phyloP scores from a whole-genome alignment of 1,140 invertebrate species.

The Brachionus paranguensis region DNA sequence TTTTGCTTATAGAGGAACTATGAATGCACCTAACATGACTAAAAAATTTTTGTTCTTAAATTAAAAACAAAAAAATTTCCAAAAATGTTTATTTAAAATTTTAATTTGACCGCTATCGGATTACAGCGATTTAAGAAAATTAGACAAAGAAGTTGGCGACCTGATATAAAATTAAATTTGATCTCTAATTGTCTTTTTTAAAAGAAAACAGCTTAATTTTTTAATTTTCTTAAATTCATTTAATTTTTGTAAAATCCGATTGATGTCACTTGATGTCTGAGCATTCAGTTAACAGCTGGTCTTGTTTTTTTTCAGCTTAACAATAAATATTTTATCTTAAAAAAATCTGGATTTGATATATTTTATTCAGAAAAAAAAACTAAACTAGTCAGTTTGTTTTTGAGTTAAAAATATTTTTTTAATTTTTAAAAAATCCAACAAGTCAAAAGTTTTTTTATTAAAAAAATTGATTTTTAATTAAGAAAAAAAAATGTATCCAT shows the following conservation, averaged over 20 bases:
- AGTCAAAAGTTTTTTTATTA: no score
- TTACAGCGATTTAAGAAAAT: not conserved
- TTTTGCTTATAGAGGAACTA: not conserved
- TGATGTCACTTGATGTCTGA: no score
- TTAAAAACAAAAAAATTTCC: no score
- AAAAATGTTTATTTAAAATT: not conserved
- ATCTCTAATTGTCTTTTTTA: not conserved
- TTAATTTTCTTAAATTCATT: no score
- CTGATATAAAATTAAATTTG: not conserved
- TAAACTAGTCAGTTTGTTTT: no score
- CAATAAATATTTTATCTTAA: not conserved
- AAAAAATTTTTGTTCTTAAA: not conserved
- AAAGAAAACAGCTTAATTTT: not conserved
- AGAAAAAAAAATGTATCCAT: no score
- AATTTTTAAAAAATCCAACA: no score
- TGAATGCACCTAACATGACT: not conserved
- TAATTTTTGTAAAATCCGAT: no score
- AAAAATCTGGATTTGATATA: not conserved
- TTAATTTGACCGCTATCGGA: not conserved
- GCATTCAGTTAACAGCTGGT: no score
- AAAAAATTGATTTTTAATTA: no score
- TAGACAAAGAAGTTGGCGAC: not conserved
- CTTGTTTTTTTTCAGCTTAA: not conserved
- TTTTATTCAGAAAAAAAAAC: no score
- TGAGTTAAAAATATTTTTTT: no score